phyloP scores from a whole-genome alignment of 2,888 invertebrate species.

The Oscheius sp. region DNA sequence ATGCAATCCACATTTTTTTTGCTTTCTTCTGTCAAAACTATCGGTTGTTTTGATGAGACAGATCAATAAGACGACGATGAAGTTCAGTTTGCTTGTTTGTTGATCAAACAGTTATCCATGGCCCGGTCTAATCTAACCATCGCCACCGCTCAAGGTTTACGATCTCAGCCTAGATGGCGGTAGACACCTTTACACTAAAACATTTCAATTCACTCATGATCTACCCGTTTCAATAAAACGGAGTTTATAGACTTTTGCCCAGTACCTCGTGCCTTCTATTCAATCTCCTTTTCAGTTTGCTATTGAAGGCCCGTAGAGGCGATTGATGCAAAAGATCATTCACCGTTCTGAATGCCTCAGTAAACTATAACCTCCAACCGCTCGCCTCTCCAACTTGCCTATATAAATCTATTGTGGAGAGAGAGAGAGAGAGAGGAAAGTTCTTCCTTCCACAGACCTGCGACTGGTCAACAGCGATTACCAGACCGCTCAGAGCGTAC shows the following conservation, averaged over 20 bases:
- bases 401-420: no score
- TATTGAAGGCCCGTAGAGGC: background rate
- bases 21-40: no score
- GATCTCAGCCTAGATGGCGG: constrained; percentile 32
- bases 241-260: no score
- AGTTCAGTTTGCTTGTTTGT: no score
- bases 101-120: constrained; percentile 21
- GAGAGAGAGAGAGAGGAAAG: no score
- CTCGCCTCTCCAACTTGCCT: no score
- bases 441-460: background rate
- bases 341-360: background rate
- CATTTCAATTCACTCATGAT: constrained; percentile 15
- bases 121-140: constrained; percentile 28
- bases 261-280: no score
- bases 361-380: no score
- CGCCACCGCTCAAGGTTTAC: constrained; percentile 30
- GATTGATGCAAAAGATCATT: background rate
- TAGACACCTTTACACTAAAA: constrained; percentile 25
- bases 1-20: no score
- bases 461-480: constrained; percentile 21
- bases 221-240: background rate
- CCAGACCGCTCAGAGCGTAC: background rate
- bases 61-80: no score
- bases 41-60: no score
- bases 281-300: no score